Base-by-base conservation (phyloP, 2,797 vertebrate genomes). In the Bryconaethiops microstoma region DNA sequence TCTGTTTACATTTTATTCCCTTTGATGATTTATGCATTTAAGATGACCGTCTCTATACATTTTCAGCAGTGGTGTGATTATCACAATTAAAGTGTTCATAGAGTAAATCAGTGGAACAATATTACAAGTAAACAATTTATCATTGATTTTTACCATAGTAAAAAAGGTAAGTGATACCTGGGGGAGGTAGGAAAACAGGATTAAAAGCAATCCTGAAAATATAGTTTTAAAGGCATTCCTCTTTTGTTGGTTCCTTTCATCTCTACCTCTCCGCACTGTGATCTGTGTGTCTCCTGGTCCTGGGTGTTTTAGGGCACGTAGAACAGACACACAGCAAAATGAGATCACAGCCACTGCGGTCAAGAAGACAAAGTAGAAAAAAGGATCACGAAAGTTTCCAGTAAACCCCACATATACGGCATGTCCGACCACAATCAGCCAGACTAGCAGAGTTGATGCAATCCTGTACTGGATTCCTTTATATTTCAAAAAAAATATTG, bases 221-320 rank as follows among this genome's bases (percentile, higher is more conserved):
- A 83, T 76, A 0, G 25, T 69, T 50, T 16, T 72, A 23, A 84
- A 84, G 1, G 85, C 81, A 13, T 82, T 82, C 13, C 8, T 74
- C 52, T 86, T 86, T 39, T 78, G 85, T 57, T 80, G 69, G 64
- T 82, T 84, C 5, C 55, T 57, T 70, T 16, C 57, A 52, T 71
- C 7, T 74, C 19, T 76, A 0, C 71, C 42, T 67, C 6, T 62
- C 21, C 62, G 25, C 1, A 42, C 35, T 78, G 40, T 74, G 19
- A 54, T 78, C 5, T 50, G 21, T 76, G 14, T 69, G 9, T 68
- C 59, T 76, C 79, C 76, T 48, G 84, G 82, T 42, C 82, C 55
- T 57, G 82, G 76, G 0, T 19, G 29, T 76, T 74, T 78, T 25
- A 86, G 57, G 0, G 63, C 73, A 63, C 7, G 2, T n/a, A 83